Percentiles rank a stretch among this genome's conserved stretches.
phyloP scores from a whole-genome alignment of 2,113 vertebrate species.

The Rhinogobius similis region DNA sequence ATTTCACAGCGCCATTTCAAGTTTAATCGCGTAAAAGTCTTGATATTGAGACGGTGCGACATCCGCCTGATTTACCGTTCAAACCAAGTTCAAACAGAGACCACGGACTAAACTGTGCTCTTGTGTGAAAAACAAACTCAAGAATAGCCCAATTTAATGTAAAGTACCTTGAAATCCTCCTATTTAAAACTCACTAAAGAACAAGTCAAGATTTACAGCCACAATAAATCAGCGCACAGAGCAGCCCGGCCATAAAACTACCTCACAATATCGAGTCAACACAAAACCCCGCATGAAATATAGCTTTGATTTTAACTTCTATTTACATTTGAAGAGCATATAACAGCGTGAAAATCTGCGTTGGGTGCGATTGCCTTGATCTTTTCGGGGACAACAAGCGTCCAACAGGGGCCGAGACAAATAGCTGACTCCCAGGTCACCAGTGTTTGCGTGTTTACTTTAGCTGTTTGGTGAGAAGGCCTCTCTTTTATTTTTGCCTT shows the following conservation, averaged over 20 bases:
- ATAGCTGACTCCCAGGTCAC: conserved; percentile 74
- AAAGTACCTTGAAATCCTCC: conserved; percentile 35
- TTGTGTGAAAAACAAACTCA: conserved; percentile 7
- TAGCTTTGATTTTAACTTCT: conserved; percentile 39
- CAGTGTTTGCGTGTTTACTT: conserved; percentile 81
- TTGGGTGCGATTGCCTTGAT: conserved; percentile 62
- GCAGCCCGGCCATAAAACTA: conserved; percentile 15
- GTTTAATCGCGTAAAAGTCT: background rate
- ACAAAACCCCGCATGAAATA: conserved; percentile 56
- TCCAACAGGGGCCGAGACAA: conserved; percentile 78
- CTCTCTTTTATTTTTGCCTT: conserved; percentile 59
- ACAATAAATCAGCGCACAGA: conserved; percentile 51
- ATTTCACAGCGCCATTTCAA: background rate
- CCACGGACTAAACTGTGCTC: background rate
- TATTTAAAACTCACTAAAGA: conserved; percentile 18
- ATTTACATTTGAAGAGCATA: conserved; percentile 69
- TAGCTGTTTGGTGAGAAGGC: conserved; percentile 75
- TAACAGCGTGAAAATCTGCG: conserved; percentile 55
- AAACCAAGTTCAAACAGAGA: background rate
- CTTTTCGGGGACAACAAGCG: conserved; percentile 57
- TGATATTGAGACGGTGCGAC: background rate
- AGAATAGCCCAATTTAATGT: conserved; percentile 22
- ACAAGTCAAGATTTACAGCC: conserved; percentile 35
- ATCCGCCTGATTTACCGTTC: background rate
- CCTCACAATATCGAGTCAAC: conserved; percentile 31